Evolutionary conservation across 2,888 invertebrate species (phyloP).

Genomic region (Dolichomitus sp.): DNA sequence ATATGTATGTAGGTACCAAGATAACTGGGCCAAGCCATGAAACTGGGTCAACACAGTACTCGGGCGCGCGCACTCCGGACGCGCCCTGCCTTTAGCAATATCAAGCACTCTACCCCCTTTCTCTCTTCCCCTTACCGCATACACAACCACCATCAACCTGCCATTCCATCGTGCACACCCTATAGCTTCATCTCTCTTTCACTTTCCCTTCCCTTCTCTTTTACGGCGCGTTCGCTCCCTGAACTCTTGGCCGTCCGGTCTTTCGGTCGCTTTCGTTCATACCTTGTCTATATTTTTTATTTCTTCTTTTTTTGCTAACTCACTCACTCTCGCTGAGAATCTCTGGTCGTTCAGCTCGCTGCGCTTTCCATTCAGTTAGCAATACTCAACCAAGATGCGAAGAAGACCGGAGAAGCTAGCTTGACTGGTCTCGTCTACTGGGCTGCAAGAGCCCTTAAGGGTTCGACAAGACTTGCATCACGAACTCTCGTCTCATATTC

Average conservation of each 20-base stretch:
- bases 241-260: conserved; percentile 44
- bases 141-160: conserved; percentile 49
- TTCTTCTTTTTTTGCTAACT: not conserved
- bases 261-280: conserved; percentile 36
- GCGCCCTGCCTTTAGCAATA: conserved; percentile 57
- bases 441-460: conserved; percentile 10
- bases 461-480: conserved; percentile 18
- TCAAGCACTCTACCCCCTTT: conserved; percentile 28
- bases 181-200: conserved; percentile 14
- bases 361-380: conserved; percentile 42
- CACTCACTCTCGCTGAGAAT: not conserved
- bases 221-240: not conserved
- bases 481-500: conserved; percentile 6
- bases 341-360: not conserved
- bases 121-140: conserved; percentile 25
- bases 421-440: not conserved
- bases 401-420: not conserved
- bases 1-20: not conserved
- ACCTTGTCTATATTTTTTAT: not conserved
- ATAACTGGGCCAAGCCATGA: conserved; percentile 63
- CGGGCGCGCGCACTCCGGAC: conserved; percentile 35
- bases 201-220: not conserved
- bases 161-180: conserved; percentile 36
- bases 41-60: conserved; percentile 59
- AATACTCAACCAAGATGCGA: conserved; percentile 37